Base-by-base conservation (phyloP, 1,140 invertebrate species). In the Stegodyphus dumicola region DNA sequence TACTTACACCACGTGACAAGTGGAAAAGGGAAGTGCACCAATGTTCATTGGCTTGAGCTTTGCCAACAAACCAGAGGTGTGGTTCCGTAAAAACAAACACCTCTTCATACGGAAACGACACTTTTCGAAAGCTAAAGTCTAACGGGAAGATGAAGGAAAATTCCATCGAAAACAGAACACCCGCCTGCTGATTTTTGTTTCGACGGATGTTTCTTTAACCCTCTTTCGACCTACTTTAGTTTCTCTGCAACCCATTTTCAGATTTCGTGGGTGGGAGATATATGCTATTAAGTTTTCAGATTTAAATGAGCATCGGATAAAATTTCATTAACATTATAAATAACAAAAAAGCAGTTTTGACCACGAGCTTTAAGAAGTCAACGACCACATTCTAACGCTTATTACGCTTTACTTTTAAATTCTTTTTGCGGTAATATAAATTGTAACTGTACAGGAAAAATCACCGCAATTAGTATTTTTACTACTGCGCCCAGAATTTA, bases 51-150 rank as follows among this genome's bases (percentile, higher is more conserved):
- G 9, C 15, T 60, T 11, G 15, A 11, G 15, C 56, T 60, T 9
- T 60, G 15, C 33, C 33, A 11, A 60, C 56, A 60, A 11, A 15
- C 0, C 56, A 2, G 56, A 60, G 56, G 56, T 70, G 17, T 70
- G 76, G 33, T 77, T 64, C 76, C 15, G n/a, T 18, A 53, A 77
- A 77, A 77, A 77, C 76, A 77, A 77, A 54, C 76, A 66, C 76
- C 76, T 77, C 76, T 67, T 54, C 76, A 64, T 17, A 51, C 60
- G 76, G 76, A 77, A 77, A 18, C 76, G 65, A 48, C 15, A 51
- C 33, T 9, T 49, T 60, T 11, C 64, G 18, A 70, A 70, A 6
- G 18, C 56, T 49, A 15, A 15, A 17, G 48, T 77, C 66, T 52
- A 77, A 77, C 76, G 64, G 56, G 65, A 67, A n/a, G 9, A 15